Percentiles rank a stretch among this genome's conserved stretches.
These are phyloP conservation scores for Lagopus muta DNA, from an alignment of 2,113 vertebrate species.

Conservation along the genomic window DNA sequence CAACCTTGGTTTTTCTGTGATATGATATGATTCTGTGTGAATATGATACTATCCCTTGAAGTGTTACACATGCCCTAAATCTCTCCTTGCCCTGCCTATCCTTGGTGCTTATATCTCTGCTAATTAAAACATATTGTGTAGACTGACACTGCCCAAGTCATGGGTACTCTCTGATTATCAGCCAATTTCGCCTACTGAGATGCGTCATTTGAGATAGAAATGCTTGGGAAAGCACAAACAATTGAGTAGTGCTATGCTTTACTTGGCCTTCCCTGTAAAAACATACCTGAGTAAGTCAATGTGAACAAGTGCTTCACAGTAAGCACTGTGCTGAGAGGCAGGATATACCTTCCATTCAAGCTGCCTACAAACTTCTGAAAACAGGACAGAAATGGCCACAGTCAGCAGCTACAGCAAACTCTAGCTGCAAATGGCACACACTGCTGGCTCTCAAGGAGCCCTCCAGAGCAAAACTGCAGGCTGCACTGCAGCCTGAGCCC, in stretches of 20 bases:
- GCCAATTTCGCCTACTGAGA: not conserved
- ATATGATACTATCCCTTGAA: not conserved
- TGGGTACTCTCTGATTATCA: not conserved
- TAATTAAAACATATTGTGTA: not conserved
- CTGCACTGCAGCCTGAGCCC: not conserved
- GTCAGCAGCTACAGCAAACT: not conserved
- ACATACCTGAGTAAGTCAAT: not conserved
- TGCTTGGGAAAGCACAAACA: not conserved
- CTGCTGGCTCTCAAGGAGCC: not conserved
- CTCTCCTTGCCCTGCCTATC: not conserved
- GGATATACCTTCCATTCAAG: not conserved
- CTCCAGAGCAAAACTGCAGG: not conserved
- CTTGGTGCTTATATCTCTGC: not conserved
- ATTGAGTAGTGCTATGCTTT: not conserved
- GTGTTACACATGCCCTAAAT: not conserved
- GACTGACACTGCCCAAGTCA: too few relatives aligned
- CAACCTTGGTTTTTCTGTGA: too few relatives aligned
- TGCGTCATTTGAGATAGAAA: not conserved
- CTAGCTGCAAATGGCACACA: not conserved
- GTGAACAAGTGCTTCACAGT: fast-evolving
- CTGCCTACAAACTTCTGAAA: not conserved
- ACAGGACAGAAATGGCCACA: not conserved
- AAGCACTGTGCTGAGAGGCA: not conserved
- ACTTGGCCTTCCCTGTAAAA: not conserved
- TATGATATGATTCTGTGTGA: too few relatives aligned